Conservation (phyloP, 2,113 vertebrate species). For the Geococcyx californianus region DNA sequence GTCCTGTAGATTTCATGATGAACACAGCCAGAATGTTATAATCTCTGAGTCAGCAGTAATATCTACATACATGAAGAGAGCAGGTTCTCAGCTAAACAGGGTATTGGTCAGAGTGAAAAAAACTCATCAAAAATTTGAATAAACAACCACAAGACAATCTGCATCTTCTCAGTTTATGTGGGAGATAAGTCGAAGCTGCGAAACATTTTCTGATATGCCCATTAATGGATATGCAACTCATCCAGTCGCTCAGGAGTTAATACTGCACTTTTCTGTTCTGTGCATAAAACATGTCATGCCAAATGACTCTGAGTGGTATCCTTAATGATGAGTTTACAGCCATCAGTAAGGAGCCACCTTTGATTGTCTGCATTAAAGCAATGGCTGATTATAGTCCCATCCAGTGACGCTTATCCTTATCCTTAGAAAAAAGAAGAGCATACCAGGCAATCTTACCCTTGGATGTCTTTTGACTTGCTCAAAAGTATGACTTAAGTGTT, state of each 20-base stretch:
- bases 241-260: constrained; percentile 54
- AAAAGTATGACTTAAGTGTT: constrained; percentile 41
- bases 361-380: constrained; percentile 54
- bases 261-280: constrained; percentile 58
- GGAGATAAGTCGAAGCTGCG: not conserved
- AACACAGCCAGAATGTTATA: not conserved
- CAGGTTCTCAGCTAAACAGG: not conserved
- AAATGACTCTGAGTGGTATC: constrained; percentile 67
- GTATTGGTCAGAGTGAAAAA: not conserved
- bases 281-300: constrained; percentile 58
- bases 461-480: constrained; percentile 45
- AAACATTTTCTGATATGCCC: constrained; percentile 31
- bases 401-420: constrained; percentile 35
- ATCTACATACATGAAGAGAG: not conserved
- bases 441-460: constrained; percentile 18
- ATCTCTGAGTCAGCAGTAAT: not conserved
- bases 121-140: not conserved
- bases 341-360: constrained; percentile 36
- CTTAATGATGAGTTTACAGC: constrained; percentile 59
- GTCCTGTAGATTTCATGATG: not conserved
- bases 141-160: constrained; percentile 16
- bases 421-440: constrained; percentile 28
- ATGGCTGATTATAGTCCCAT: constrained; percentile 25
- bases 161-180: not conserved
- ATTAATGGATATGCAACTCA: constrained; percentile 37